These are phyloP conservation scores for Cantharis nigra DNA, from an alignment of 2,888 invertebrate species.

Conservation along the genomic window DNA sequence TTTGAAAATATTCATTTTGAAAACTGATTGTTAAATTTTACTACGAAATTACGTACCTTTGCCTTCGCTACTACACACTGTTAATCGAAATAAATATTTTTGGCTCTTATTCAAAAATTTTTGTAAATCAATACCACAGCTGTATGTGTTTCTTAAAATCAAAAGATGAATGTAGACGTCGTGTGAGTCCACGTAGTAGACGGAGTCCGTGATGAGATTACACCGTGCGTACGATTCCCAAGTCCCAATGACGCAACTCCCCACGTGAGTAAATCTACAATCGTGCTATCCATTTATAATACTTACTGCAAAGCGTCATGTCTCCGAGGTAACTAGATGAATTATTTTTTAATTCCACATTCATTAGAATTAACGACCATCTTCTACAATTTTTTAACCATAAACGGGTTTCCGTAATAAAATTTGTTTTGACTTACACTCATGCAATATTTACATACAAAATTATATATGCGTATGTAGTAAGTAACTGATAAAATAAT, in stretches of 20 bases:
- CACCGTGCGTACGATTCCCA: slow-evolving; percentile 21
- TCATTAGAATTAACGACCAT: slow-evolving; percentile 15
- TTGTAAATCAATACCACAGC: slow-evolving; percentile 16
- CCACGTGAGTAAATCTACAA: slow-evolving; percentile 22
- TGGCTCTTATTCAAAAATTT: neutral
- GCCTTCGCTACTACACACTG: neutral
- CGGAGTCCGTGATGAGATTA: slow-evolving; percentile 7
- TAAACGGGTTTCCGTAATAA: neutral
- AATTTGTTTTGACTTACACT: neutral
- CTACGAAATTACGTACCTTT: neutral
- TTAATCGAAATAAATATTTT: neutral
- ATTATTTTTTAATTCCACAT: slow-evolving; percentile 18
- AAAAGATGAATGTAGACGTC: slow-evolving; percentile 24
- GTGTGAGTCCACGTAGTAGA: slow-evolving; percentile 8
- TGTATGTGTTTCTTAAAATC: slow-evolving; percentile 22
- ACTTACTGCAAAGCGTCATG: slow-evolving; percentile 12
- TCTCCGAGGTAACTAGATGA: neutral
- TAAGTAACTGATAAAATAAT: too few species aligned
- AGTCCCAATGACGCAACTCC: slow-evolving; percentile 24
- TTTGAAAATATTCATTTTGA: neutral
- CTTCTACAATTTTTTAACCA: neutral
- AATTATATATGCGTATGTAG: too few species aligned
- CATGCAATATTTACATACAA: neutral
- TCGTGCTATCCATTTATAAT: slow-evolving; percentile 25
- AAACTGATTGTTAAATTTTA: neutral